Evolutionary conservation across 2,888 invertebrate species (phyloP).

Genomic region (Crocallis elinguaria): DNA sequence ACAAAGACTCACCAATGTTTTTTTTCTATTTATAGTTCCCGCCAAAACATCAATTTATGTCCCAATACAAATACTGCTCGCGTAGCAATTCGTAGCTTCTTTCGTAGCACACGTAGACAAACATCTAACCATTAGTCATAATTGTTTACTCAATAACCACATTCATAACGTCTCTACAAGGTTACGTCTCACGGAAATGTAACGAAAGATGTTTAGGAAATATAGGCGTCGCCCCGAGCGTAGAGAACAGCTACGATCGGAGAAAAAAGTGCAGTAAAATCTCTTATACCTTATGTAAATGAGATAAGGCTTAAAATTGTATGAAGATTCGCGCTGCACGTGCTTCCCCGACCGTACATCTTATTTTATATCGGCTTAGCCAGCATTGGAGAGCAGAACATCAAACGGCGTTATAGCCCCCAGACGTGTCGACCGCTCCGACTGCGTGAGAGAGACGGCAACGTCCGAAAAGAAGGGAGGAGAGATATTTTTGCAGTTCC

Average conservation of each 20-base stretch:
- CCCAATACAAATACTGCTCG: background rate
- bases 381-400: conserved; percentile 85
- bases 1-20: conserved; percentile 4
- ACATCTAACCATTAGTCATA: conserved; percentile 20
- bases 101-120: conserved; percentile 26
- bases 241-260: conserved; percentile 48
- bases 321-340: conserved; percentile 20
- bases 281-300: conserved; percentile 10
- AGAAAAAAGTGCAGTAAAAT: conserved; percentile 27
- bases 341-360: conserved; percentile 66
- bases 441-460: conserved; percentile 64
- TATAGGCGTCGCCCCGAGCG: conserved; percentile 84
- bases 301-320: conserved; percentile 11
- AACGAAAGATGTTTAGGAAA: conserved; percentile 83
- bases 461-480: conserved; percentile 59
- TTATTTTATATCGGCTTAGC: conserved; percentile 77
- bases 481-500: conserved; percentile 69
- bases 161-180: conserved; percentile 60
- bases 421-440: conserved; percentile 78
- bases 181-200: conserved; percentile 72
- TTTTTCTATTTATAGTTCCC: background rate
- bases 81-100: conserved; percentile 23
- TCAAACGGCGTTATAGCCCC: conserved; percentile 83
- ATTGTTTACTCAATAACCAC: conserved; percentile 27
- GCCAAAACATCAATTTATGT: background rate